These are phyloP conservation scores for Aporrectodea caliginosa DNA, from an alignment of 1,140 invertebrate species.

Conservation along the genomic window DNA sequence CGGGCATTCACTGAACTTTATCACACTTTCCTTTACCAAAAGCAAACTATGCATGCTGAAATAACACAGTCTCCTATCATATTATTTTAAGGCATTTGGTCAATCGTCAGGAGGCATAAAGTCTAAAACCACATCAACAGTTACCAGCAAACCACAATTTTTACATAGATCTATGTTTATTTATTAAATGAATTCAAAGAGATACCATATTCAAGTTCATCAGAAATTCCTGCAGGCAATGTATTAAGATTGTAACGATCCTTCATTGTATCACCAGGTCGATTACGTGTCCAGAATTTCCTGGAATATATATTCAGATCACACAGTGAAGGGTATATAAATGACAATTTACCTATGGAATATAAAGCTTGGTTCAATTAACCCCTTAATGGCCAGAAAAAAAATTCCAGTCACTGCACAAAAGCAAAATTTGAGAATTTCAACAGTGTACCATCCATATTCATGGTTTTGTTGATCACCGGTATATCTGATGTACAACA, in stretches of 20 bases:
- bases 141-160: too few species aligned
- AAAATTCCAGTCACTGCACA: neutral
- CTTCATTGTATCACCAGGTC: constrained; percentile 95
- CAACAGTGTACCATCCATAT: neutral
- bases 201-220: constrained; percentile 52
- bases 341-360: neutral
- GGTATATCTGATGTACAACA: neutral
- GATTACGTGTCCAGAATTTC: constrained; percentile 98
- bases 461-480: neutral
- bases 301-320: constrained; percentile 41
- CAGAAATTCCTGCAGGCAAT: constrained; percentile 71
- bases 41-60: too few species aligned
- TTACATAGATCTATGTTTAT: too few species aligned
- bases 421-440: constrained; percentile 8
- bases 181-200: too few species aligned
- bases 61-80: too few species aligned
- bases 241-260: constrained; percentile 87
- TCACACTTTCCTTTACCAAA: too few species aligned
- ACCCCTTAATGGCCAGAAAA: neutral
- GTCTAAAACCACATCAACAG: too few species aligned
- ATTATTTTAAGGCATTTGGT: too few species aligned
- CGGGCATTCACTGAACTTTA: too few species aligned
- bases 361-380: neutral
- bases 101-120: too few species aligned
- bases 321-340: neutral